Base-by-base conservation (phyloP, 2,797 vertebrate species). In the Sciaenops ocellatus region DNA sequence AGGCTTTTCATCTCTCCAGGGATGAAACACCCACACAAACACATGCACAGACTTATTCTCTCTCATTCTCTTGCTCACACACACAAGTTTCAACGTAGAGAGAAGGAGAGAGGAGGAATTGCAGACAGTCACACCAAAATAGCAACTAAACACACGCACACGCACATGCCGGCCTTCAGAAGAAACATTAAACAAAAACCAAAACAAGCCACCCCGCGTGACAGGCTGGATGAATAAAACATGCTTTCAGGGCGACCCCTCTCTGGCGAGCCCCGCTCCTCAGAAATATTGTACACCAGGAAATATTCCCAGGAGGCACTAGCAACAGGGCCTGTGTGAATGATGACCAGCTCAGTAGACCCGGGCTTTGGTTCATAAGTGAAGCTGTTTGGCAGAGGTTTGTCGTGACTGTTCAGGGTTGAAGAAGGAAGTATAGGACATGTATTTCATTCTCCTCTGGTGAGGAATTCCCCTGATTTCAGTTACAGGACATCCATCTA, bases 21-120 rank as follows among this genome's bases (percentile, higher is more conserved):
- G 91, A 93, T 79, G 72, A 91, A 90, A 90, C 90, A 90, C 88
- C 87, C 88, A 90, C 91, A 86, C 91, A 90, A 87, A 92, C 90
- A 89, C 84, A 85, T 84, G 82, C 78, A 88, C 84, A 77, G 66
- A 79, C 77, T 73, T 60, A 85, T 85, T 82, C 78, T 50, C 71
- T 44, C 50, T 47, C 73, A 73, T 82, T 86, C 86, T 38, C 34
- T 38, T 38, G 85, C 86, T 73, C 63, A 87, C 76, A 76, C 75
- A 75, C 81, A 74, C 26, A 48, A 55, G 52, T 67, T 74, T 66
- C 68, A 71, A 60, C 57, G 46, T 34, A 64, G 34, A 67, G 28
- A 76, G 41, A 66, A 56, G 60, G 34, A 60, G 56, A 47, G 83
- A 73, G 54, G 59, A 50, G 66, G 61, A 87, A 85, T 76, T 83